Base-by-base conservation (phyloP, 2,797 vertebrate species). In the Cheirogaleus major region DNA sequence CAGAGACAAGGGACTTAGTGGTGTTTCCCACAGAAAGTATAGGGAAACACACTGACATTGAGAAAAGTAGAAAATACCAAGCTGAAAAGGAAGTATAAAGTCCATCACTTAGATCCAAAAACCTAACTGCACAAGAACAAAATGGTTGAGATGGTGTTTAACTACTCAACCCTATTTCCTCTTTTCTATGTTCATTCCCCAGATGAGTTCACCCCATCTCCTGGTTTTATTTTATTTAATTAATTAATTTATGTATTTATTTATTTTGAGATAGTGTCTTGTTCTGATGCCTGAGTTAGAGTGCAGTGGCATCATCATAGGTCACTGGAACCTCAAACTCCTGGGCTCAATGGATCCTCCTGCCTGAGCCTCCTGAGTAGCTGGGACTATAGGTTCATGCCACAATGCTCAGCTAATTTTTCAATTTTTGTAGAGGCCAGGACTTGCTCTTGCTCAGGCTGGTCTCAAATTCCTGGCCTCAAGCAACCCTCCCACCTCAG, bases 51-150 rank as follows among this genome's bases (percentile, higher is more conserved):
- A 52, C 27, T 55, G 61, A 70, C 63, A 65, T 27, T 81, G 69
- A 73, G 38, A 91, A 73, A 87, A 63, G 7, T 59, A 93, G n/a
- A 89, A 90, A 93, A 95, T 79, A 69, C 22, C 70, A 75, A 50
- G 35, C 15, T 27, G 9, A 97, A 79, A 25, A 85, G 87, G 43
- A 43, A 87, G 9, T 27, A 30, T 45, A 82, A 10, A 76, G n/a
- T 45, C 10, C 8, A 65, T 52, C 20, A 70, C 32, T 87, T 76
- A 79, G 30, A 84, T 90, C 48, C 35, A 70, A 63, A 96, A 96
- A 80, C 11, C 52, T 93, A 85, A 59, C 4, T 43, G 52, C 25
- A 30, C 12, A 50, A 88, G 25, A 79, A 78, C 25, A 57, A 48
- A 70, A 38, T 84, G 55, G 18, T 79, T 93, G 61, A 79, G 22